Evolutionary conservation across 2,113 vertebrate species (phyloP).

Genomic region (Erythrocercus mccallii): DNA sequence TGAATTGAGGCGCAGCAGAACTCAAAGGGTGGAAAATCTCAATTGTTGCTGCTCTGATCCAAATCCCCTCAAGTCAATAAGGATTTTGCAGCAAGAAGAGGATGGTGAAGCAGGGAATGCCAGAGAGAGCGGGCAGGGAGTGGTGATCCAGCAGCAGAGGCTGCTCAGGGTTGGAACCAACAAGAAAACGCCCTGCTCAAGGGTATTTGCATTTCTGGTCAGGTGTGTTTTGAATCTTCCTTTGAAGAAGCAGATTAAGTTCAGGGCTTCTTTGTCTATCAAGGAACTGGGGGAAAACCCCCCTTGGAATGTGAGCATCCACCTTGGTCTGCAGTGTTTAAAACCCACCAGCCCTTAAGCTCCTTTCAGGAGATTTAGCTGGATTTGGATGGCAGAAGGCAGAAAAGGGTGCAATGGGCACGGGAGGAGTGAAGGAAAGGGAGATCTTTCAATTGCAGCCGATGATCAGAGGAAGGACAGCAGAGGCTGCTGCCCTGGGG

Average conservation of each 20-base stretch:
- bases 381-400: conserved; percentile 5
- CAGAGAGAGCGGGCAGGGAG: not conserved
- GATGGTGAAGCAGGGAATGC: not conserved
- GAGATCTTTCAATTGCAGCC: not conserved
- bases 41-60: not conserved
- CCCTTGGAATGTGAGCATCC: not conserved
- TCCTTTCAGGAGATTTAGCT: not conserved
- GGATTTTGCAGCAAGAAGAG: not conserved
- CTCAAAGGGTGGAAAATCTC: not conserved
- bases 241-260: not conserved
- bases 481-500: not conserved
- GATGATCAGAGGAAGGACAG: not conserved
- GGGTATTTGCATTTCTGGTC: not conserved
- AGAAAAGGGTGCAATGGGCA: not conserved
- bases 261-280: not conserved
- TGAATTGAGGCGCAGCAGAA: not conserved
- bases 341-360: not conserved
- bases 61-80: not conserved
- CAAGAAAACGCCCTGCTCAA: not conserved
- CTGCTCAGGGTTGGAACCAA: not conserved
- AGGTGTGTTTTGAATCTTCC: not conserved
- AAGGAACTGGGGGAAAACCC: fast-evolving
- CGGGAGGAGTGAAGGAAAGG: not conserved
- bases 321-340: not conserved
- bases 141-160: not conserved